Evolutionary conservation across 1,140 invertebrate genomes (phyloP).

Genomic region (Drosophila bipectinata): DNA sequence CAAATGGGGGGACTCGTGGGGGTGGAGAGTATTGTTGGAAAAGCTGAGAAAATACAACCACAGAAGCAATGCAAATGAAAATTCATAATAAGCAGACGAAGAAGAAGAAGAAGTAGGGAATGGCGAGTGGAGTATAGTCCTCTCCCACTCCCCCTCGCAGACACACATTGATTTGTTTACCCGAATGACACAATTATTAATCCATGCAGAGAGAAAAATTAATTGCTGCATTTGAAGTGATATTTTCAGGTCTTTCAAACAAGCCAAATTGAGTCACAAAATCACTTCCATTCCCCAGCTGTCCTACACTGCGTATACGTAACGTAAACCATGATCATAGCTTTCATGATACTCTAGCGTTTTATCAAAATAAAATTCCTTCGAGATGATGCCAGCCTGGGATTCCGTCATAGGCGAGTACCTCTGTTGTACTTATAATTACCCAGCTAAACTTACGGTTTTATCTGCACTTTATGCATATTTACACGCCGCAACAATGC

Average conservation of each 20-base stretch:
- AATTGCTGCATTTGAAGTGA: neutral
- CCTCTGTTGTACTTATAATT: neutral
- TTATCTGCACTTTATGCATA: constrained; percentile 33
- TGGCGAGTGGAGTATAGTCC: constrained; percentile 13
- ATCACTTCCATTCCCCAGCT: neutral
- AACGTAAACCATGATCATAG: constrained; percentile 33
- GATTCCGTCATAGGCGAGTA: neutral
- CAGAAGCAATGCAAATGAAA: constrained; percentile 31
- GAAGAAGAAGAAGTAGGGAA: constrained; percentile 28
- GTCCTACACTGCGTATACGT: constrained; percentile 16
- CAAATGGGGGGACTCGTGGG: constrained; percentile 32
- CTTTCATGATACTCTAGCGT: no score
- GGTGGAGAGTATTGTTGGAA: constrained; percentile 4
- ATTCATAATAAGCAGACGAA: constrained; percentile 5
- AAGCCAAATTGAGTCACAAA: neutral
- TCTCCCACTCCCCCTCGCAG: constrained; percentile 27
- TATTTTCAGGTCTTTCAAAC: no score
- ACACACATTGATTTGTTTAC: constrained; percentile 63
- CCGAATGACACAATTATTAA: constrained; percentile 76
- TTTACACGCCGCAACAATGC: constrained; percentile 19
- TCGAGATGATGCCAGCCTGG: constrained; percentile 18
- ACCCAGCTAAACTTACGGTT: constrained; percentile 41
- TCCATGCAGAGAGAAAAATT: constrained; percentile 24
- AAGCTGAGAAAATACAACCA: constrained; percentile 40
- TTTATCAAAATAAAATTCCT: constrained; percentile 32